phyloP scores from a whole-genome alignment of 2,888 invertebrate species.

The Chymomyza fuscimana region DNA sequence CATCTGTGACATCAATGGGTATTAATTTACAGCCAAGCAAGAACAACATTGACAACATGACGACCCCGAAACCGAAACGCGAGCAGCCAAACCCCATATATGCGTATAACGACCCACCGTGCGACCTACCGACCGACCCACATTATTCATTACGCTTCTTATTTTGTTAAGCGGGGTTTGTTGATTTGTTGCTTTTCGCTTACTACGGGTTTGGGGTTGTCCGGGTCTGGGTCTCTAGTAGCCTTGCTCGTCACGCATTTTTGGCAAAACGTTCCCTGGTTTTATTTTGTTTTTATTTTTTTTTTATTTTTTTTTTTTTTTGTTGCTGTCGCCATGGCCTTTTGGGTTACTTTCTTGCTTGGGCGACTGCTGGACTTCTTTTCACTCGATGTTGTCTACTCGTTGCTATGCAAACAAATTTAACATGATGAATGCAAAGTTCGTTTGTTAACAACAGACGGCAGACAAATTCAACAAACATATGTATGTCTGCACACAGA shows the following conservation, averaged over 20 bases:
- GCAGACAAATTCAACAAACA: slow-evolving; percentile 3
- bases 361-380: slow-evolving; percentile 33
- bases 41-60: slow-evolving; percentile 30
- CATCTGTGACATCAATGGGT: slow-evolving; percentile 72
- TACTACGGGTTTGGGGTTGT: slow-evolving; percentile 17
- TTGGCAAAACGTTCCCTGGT: slow-evolving; percentile 68
- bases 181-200: slow-evolving; percentile 65
- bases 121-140: background rate
- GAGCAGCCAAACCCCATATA: background rate
- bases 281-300: slow-evolving; percentile 48
- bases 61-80: background rate
- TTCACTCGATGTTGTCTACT: slow-evolving; percentile 1
- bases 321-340: slow-evolving; percentile 42
- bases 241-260: slow-evolving; percentile 37
- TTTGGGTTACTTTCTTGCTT: slow-evolving; percentile 54
- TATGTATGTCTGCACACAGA: background rate
- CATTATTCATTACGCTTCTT: background rate
- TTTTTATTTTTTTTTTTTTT: slow-evolving; percentile 54
- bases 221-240: background rate
- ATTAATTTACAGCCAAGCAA: slow-evolving; percentile 68
- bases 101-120: slow-evolving; percentile 36
- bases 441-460: slow-evolving; percentile 33
- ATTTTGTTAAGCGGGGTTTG: slow-evolving; percentile 31
- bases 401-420: slow-evolving; percentile 67
- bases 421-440: slow-evolving; percentile 70